Conservation (phyloP, 2,888 invertebrate species). For the Phlogophora meticulosa region DNA sequence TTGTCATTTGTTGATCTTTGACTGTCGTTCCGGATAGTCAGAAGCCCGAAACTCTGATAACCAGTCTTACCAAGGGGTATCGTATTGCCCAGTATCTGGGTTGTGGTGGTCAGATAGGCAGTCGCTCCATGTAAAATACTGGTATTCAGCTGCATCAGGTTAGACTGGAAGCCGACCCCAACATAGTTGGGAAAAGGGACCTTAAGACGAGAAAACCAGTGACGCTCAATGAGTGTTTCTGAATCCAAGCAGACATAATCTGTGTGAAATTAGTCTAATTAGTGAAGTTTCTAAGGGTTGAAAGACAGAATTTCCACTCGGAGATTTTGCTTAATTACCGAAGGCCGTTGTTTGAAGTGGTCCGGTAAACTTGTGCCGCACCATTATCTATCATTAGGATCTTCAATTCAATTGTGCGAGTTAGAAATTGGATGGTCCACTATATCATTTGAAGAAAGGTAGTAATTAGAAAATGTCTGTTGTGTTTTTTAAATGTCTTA, state of each 20-base stretch:
- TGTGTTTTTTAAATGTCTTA: too few species aligned
- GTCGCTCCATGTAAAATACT: too few species aligned
- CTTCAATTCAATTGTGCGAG: constrained; percentile 36
- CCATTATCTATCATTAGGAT: constrained; percentile 41
- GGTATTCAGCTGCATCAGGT: too few species aligned
- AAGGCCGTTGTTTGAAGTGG: constrained; percentile 30
- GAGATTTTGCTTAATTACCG: constrained; percentile 41
- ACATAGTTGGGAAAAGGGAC: too few species aligned
- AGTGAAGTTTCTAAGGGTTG: constrained; percentile 48
- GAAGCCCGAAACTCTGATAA: too few species aligned
- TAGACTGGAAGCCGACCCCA: too few species aligned
- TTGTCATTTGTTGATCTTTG: too few species aligned
- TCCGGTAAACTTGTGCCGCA: constrained; percentile 33
- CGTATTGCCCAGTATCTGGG: too few species aligned
- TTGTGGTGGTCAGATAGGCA: too few species aligned
- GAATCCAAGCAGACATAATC: constrained; percentile 29
- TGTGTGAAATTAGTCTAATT: constrained; percentile 50
- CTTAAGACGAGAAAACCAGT: constrained; percentile 14
- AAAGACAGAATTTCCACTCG: constrained; percentile 45
- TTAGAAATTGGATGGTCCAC: constrained; percentile 12
- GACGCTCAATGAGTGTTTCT: constrained; percentile 3
- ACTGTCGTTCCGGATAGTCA: too few species aligned
- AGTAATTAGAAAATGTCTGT: constrained; percentile 1
- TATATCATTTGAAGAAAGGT: not conserved
- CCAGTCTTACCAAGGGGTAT: too few species aligned